Percentiles rank a stretch among this genome's conserved stretches.
Evolutionary conservation across 2,888 invertebrate genomes (phyloP).

Genomic region (Brachynemurus nebulosus): DNA sequence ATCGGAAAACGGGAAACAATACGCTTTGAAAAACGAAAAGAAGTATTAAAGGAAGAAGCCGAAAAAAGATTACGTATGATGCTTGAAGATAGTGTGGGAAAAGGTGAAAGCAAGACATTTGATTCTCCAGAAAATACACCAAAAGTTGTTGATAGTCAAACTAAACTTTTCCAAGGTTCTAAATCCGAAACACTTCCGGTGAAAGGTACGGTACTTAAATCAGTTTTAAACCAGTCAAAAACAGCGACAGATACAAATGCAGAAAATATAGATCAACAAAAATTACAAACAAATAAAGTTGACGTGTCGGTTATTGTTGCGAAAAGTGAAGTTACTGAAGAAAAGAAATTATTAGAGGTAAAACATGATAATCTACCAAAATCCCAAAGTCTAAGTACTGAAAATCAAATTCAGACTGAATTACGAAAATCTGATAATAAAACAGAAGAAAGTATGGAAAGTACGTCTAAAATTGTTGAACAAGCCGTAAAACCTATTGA

Average conservation of each 20-base stretch:
- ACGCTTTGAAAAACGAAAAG: constrained; percentile 41
- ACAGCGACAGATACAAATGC: too few species aligned
- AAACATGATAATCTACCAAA: not conserved
- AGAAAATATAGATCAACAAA: not conserved
- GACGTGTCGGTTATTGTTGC: not conserved
- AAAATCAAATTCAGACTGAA: constrained; percentile 8
- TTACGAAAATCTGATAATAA: constrained; percentile 16
- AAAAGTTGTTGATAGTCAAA: too few species aligned
- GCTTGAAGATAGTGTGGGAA: constrained; percentile 18
- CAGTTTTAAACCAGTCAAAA: too few species aligned
- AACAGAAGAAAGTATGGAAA: not conserved
- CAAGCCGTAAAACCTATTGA: not conserved
- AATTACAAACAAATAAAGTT: not conserved
- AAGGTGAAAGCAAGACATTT: constrained; percentile 9
- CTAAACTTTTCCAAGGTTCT: too few species aligned
- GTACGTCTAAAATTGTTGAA: too few species aligned
- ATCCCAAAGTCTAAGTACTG: constrained; percentile 16
- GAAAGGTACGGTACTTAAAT: too few species aligned
- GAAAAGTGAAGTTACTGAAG: not conserved
- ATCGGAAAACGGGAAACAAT: constrained; percentile 52
- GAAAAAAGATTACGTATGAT: constrained; percentile 25
- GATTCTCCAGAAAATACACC: too few species aligned
- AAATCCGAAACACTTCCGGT: too few species aligned
- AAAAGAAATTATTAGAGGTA: not conserved
- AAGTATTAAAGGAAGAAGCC: constrained; percentile 33